Base-by-base conservation (phyloP, 2,888 invertebrate species). In the Rhamnusium bicolor region DNA sequence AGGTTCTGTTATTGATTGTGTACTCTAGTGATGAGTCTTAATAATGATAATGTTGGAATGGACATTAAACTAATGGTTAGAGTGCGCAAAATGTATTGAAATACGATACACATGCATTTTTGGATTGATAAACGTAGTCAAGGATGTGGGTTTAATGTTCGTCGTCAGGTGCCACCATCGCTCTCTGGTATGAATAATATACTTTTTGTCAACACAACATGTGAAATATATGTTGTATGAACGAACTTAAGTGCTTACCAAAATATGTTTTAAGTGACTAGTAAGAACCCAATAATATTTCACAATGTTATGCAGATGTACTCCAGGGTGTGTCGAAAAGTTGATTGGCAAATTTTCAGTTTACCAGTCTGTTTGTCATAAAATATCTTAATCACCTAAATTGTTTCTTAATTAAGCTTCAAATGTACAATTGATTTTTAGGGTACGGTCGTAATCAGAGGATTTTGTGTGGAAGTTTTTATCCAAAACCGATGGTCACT, bases 51-150 rank as follows among this genome's bases (percentile, higher is more conserved):
- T 32, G 46, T 8, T 19, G 62, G 21, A 24, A 18, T 4, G 24
- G 24, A 51, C 10, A 27, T 51, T 49, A 29, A 29, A 51, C 27
- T 18, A 12, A 29, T 16, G 12, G 53, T 32, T 32, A 21, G 14
- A 19, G 27, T 32, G 51, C 40, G 51, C 5, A 18, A n/a, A 32
- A 47, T 29, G 7, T 53, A 51, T 27, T 56, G 54, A 51, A 63
- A 51, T 12, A 29, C 40, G 14, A 63, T 69, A 80, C 85, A 83
- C 85, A 95, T 95, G 95, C 95, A 95, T 94, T 95, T 95, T 91
- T 95, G 95, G 95, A 95, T 95, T 87, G 94, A 94, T 88, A 95
- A 95, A 89, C 93, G 94, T 85, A 93, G 93, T 87, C 93, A 94
- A 88, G 90, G 90, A 90, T 94, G 93, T 89, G 93, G 93, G 82